phyloP scores from a whole-genome alignment of 2,888 invertebrate species.

The Dorcus parallelipipedus region DNA sequence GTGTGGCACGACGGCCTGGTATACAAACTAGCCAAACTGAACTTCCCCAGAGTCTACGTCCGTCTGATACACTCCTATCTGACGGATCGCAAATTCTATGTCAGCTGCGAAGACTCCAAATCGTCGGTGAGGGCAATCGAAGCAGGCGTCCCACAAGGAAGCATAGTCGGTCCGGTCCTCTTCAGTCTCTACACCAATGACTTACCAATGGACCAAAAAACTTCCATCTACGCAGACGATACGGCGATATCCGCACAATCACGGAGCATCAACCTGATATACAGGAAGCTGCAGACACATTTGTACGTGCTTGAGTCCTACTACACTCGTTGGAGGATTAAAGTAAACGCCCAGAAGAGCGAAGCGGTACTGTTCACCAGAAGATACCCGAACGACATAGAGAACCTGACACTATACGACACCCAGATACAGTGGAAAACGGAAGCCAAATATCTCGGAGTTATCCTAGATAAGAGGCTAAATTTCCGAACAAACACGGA shows the following conservation, averaged over 20 bases:
- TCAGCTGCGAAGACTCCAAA: not conserved
- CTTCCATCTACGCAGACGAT: not conserved
- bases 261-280: not conserved
- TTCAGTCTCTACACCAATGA: not conserved
- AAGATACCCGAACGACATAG: no score
- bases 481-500: no score
- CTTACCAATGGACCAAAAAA: not conserved
- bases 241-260: not conserved
- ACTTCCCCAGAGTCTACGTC: not conserved
- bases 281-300: not conserved
- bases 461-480: no score
- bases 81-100: not conserved
- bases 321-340: no score
- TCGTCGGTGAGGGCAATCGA: not conserved
- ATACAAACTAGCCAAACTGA: not conserved
- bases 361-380: no score
- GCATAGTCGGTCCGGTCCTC: not conserved
- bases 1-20: not conserved
- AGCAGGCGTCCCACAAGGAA: slow-evolving; percentile 4
- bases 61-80: no score
- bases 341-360: no score
- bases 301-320: not conserved
- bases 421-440: no score
- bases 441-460: no score
- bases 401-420: no score